Evolutionary conservation across 2,113 vertebrate species (phyloP), one percentile per base, ranked within the genome.

Genomic region (Nicator chloris): DNA sequence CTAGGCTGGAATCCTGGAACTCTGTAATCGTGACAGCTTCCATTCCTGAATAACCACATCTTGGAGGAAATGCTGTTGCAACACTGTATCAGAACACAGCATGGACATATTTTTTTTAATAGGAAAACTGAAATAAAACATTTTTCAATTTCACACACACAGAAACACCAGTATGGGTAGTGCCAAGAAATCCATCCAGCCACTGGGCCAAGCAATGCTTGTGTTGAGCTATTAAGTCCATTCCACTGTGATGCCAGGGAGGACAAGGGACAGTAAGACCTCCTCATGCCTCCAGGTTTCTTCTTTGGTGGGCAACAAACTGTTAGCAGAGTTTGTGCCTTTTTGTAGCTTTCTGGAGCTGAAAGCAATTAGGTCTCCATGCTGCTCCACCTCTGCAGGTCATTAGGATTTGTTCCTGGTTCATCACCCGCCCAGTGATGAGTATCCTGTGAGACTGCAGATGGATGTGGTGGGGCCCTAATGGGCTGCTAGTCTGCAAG

Each of bases 401-500:
- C 28, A n/a, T 0, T 12, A 3, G 37, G 45, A 27, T 33, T 49
- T 53, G 23, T 17, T 51, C 54, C 44, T 19, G n/a, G 56, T 6
- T 35, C 61, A 44, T 73, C 27, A 4, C 44, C 45, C 56, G 13
- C 40, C 35, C 21, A n/a, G 18, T 15, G n/a, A n/a, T 37, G 11
- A 24, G 31, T 21, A 15, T 26, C 40, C 50, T 84, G 17, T 42
- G 68, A 49, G 70, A 28, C 22, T 19, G 21, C n/a, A 42, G 28
- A 11, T 4, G 33, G n/a, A 22, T 21, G 12, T 50, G 11, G 8
- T 47, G 14, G 4, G 21, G 13, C 26, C 9, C 50, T 3, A 0
- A 8, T 2, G 44, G 22, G 16, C 16, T 85, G 30, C 56, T 50
- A 61, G 12, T 39, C 53, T 68, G 27, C 14, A 19, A 82, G 23